Evolutionary conservation across 1,140 invertebrate genomes (phyloP), one percentile per base, ranked within the genome.

Genomic region (Drosophila nannoptera): DNA sequence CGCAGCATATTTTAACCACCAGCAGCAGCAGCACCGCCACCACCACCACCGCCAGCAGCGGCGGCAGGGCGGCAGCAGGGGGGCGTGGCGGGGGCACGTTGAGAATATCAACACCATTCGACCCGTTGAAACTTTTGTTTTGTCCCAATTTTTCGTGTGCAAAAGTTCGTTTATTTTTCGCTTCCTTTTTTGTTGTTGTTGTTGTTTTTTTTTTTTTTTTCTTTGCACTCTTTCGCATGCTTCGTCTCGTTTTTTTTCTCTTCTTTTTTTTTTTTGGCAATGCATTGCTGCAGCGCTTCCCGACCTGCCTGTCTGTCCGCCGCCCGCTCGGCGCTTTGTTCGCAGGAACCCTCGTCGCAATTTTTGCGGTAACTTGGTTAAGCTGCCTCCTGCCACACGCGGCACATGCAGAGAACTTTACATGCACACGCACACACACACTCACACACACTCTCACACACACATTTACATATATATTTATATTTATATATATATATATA

Each of bases 31-130:
- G 49, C 55, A 45, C 5, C 53, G 35, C 38, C 48, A 45, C 31
- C 55, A 45, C 5, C 53, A 42, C 38, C 48, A 45, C 31, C 52
- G 31, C 22, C 55, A 50, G n/a, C 22, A 16, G 49, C 16, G n/a
- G 58, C 16, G 45, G 71, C 40, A 55, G 42, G 43, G 29, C 9
- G 32, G 32, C 6, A n/a, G 8, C 6, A 1, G 12, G 49, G 38
- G 7, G 4, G 5, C 0, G 9, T 7, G 58, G 43, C n/a, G n/a
- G 8, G n/a, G 7, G 45, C 67, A 76, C 66, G 62, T 64, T 61
- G 70, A 74, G 78, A 77, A 81, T 74, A 77, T 81, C 73, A 80
- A 80, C 77, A 69, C 77, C 77, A 78, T 73, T 77, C 54, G 38
- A 64, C 35, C 61, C 61, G 58, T 78, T 65, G 46, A 62, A 71